Evolutionary conservation across 2,888 invertebrate species (phyloP), one percentile per base, ranked within the genome.

Genomic region (Conops quadrifasciatus): DNA sequence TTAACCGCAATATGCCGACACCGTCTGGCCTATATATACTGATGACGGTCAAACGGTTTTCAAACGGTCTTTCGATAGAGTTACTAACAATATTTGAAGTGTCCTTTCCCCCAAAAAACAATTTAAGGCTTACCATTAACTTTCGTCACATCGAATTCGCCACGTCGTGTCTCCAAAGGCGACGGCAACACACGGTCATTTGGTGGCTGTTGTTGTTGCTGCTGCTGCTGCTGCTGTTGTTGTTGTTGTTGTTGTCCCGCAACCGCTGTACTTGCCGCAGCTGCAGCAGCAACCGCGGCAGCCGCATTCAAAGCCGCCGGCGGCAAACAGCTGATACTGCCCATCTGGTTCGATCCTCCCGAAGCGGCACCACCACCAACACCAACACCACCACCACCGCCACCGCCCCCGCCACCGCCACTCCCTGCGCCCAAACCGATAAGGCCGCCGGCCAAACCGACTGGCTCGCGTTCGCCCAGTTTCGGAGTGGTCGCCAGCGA

Each of bases 81-180:
- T n/a, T n/a, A n/a, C n/a, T n/a, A n/a, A n/a, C n/a, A n/a, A n/a
- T n/a, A n/a, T n/a, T n/a, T n/a, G n/a, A n/a, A n/a, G n/a, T n/a
- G n/a, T n/a, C n/a, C n/a, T n/a, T n/a, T n/a, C n/a, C n/a, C n/a
- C n/a, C n/a, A 3, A 15, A 13, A 7, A 26, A 24, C 4, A 2
- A 26, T 3, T 16, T 1, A 36, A 19, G 16, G 86, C 86, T 86
- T 79, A 86, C 86, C 84, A 81, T 85, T 86, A 71, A 86, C 83
- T 83, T 86, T 86, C 75, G 84, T 81, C 75, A 86, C 80, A 79
- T 86, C 86, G 74, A 86, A 86, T 53, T 86, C 87, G 70, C 9
- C 9, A 9, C 85, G 83, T 58, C 83, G 79, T 47, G 21, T 47
- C 63, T 58, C 72, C 71, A 47, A 53, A 47, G 86, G 84, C 71